Evolutionary conservation across 1,140 invertebrate species (phyloP).

Genomic region (Solenopsis fugax): DNA sequence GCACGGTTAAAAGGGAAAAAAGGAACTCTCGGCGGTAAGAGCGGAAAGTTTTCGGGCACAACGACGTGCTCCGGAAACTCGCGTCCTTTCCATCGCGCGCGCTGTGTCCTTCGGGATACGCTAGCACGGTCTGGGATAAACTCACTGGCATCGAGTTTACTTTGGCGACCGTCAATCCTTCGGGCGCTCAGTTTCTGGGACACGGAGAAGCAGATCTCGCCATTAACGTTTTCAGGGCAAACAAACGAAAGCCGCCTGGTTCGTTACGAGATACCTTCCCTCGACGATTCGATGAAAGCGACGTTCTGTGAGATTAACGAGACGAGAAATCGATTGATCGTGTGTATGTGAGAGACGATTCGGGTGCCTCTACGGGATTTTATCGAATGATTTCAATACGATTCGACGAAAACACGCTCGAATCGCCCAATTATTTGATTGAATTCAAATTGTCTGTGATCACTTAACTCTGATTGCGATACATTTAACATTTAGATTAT

Average conservation of each 20-base stretch:
- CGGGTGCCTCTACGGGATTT: constrained; percentile 2
- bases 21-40: constrained; percentile 42
- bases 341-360: constrained; percentile 37
- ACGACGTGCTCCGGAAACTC: constrained; percentile 56
- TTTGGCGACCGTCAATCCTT: constrained; percentile 66
- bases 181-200: constrained; percentile 65
- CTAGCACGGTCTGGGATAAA: constrained; percentile 30
- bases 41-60: constrained; percentile 52
- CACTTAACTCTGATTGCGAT: background rate
- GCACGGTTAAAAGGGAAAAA: constrained; percentile 47
- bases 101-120: constrained; percentile 37
- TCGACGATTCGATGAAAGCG: constrained; percentile 58
- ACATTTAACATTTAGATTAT: background rate
- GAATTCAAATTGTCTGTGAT: constrained; percentile 14
- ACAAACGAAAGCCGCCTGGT: constrained; percentile 63
- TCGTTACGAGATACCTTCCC: constrained; percentile 63
- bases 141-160: constrained; percentile 62
- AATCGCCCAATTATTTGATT: constrained; percentile 13
- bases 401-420: constrained; percentile 9
- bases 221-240: constrained; percentile 70
- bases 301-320: constrained; percentile 57
- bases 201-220: constrained; percentile 49
- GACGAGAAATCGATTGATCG: constrained; percentile 60
- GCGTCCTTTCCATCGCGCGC: constrained; percentile 48
- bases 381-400: background rate